These are phyloP conservation scores for Manduca sexta DNA, from an alignment of 1,140 invertebrate genomes.

Conservation along the genomic window DNA sequence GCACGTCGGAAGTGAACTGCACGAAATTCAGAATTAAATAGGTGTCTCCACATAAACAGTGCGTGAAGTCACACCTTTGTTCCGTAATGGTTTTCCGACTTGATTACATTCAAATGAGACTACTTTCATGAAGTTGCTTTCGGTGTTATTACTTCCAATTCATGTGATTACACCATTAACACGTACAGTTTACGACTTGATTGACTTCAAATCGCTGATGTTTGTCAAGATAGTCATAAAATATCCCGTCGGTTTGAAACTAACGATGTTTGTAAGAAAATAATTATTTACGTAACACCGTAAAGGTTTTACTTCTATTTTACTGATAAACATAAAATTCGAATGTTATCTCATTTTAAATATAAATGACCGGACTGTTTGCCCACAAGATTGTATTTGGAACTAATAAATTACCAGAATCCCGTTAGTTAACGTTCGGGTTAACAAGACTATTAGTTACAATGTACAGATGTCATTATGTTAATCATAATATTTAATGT, in stretches of 20 bases:
- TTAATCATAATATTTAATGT: conserved; percentile 9
- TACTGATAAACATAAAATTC: conserved; percentile 27
- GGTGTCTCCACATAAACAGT: conserved; percentile 1
- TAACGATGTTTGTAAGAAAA: conserved; percentile 24
- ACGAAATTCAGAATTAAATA: conserved; percentile 17
- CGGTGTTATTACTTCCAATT: conserved; percentile 11
- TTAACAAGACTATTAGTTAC: conserved; percentile 35
- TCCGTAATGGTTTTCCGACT: conserved; percentile 20
- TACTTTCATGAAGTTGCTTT: conserved; percentile 16
- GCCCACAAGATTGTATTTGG: conserved; percentile 13
- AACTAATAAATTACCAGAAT: conserved; percentile 23
- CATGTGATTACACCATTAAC: conserved; percentile 22
- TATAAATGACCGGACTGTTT: conserved; percentile 32
- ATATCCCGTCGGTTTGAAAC: conserved; percentile 11
- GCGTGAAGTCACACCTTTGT: conserved; percentile 11
- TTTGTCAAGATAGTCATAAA: conserved; percentile 18
- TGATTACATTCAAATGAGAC: conserved; percentile 16
- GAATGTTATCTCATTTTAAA: conserved; percentile 37
- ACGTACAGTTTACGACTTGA: conserved; percentile 23
- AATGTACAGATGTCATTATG: conserved; percentile 11
- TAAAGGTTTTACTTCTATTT: conserved; percentile 22
- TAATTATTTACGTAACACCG: conserved; percentile 23
- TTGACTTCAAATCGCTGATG: conserved; percentile 18
- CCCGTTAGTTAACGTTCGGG: conserved; percentile 28
- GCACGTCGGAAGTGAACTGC: conserved; percentile 49